Evolutionary conservation across 2,113 vertebrate species (phyloP).

Genomic region (Ageneiosus marmoratus): DNA sequence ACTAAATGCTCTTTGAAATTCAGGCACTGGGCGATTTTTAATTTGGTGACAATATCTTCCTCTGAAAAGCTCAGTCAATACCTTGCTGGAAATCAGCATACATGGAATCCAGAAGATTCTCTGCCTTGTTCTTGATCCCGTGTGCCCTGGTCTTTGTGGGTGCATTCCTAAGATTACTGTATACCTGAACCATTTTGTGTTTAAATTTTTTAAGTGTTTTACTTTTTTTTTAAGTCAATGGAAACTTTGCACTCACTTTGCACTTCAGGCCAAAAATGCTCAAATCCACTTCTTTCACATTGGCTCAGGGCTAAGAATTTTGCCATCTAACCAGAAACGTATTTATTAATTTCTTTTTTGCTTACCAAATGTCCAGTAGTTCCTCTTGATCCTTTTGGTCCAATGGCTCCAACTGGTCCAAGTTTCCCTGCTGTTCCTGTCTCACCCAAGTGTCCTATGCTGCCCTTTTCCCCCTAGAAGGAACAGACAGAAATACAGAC

Average conservation of each 20-base stretch:
- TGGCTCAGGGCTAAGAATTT: neutral
- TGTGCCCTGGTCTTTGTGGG: neutral
- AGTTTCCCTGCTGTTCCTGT: constrained; percentile 84
- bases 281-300: neutral
- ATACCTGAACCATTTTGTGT: neutral
- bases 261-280: neutral
- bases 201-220: neutral
- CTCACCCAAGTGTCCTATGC: constrained; percentile 89
- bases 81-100: neutral
- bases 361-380: constrained; percentile 92
- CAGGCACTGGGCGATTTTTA: neutral
- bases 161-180: neutral
- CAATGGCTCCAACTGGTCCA: constrained; percentile 83
- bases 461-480: constrained; percentile 88
- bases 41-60: neutral
- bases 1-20: neutral
- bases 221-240: neutral
- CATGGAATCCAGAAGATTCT: neutral
- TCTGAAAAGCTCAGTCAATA: neutral
- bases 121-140: neutral
- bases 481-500: neutral
- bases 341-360: neutral
- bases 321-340: neutral
- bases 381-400: constrained; percentile 95
- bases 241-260: neutral